A percentile compares a stretch with the other conserved stretches of the same genome.
phyloP scores from a whole-genome alignment of 2,797 vertebrate genomes.

The Mallotus villosus region DNA sequence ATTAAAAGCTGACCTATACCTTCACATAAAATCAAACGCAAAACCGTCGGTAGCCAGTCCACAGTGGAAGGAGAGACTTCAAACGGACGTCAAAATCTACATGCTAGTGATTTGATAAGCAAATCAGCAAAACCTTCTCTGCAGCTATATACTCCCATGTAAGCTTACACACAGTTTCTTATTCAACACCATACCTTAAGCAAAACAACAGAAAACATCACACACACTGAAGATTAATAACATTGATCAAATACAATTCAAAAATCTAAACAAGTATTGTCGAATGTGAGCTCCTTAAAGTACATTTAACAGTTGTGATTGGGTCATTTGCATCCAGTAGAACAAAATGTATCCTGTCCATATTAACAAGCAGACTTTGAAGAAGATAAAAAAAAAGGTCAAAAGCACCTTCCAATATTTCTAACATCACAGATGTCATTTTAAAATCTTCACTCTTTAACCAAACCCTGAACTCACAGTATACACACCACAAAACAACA shows the following conservation, averaged over 20 bases:
- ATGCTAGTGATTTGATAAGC: neutral
- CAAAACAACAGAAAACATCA: neutral
- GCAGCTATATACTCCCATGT: neutral
- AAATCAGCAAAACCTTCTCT: neutral
- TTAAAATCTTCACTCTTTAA: constrained; percentile 7
- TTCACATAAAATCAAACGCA: neutral
- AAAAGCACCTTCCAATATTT: neutral
- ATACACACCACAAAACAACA: constrained; percentile 22
- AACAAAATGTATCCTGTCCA: neutral
- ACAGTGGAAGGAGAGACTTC: neutral
- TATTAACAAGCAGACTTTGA: neutral
- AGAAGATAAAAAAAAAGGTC: too few relatives aligned
- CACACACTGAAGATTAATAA: neutral
- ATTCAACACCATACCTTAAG: neutral
- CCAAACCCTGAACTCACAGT: constrained; percentile 23
- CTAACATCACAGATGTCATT: constrained; percentile 54
- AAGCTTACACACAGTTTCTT: neutral
- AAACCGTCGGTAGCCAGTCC: neutral
- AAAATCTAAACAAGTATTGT: neutral
- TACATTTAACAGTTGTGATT: neutral
- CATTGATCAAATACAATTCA: neutral
- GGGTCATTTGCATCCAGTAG: neutral
- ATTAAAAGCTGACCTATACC: too few relatives aligned
- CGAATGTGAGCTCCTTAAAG: neutral
- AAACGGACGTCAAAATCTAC: neutral